phyloP scores from a whole-genome alignment of 2,113 vertebrate species.

The Podarcis raffonei region DNA sequence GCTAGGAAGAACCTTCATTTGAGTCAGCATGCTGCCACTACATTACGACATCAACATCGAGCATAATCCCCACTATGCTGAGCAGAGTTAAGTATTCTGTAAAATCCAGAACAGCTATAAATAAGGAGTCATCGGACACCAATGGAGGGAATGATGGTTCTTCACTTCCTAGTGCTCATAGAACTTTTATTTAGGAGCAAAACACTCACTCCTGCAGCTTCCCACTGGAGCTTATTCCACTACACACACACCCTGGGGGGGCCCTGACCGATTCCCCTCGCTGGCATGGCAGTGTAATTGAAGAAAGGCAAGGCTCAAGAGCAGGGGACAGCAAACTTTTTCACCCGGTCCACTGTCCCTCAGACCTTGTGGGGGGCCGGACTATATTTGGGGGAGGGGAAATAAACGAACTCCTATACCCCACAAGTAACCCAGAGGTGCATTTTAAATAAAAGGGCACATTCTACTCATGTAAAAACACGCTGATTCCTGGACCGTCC shows the following conservation, averaged over 20 bases:
- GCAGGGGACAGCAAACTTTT: too few relatives aligned
- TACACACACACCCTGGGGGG: too few relatives aligned
- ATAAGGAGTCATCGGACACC: not conserved
- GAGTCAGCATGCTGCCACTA: not conserved
- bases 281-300: not conserved
- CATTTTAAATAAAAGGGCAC: too few relatives aligned
- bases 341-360: too few relatives aligned
- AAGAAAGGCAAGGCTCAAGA: not conserved
- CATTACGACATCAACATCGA: not conserved
- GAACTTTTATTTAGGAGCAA: not conserved
- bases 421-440: too few relatives aligned
- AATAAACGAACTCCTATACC: too few relatives aligned
- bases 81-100: not conserved
- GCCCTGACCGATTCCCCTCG: not conserved
- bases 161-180: not conserved
- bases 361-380: too few relatives aligned
- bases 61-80: not conserved
- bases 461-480: too few relatives aligned
- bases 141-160: not conserved
- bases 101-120: not conserved
- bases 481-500: too few relatives aligned
- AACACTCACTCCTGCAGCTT: not conserved
- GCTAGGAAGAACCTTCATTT: too few relatives aligned
- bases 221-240: not conserved
- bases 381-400: too few relatives aligned